Evolutionary conservation across 2,888 invertebrate genomes (phyloP).

Genomic region (Hemaris fuciformis): DNA sequence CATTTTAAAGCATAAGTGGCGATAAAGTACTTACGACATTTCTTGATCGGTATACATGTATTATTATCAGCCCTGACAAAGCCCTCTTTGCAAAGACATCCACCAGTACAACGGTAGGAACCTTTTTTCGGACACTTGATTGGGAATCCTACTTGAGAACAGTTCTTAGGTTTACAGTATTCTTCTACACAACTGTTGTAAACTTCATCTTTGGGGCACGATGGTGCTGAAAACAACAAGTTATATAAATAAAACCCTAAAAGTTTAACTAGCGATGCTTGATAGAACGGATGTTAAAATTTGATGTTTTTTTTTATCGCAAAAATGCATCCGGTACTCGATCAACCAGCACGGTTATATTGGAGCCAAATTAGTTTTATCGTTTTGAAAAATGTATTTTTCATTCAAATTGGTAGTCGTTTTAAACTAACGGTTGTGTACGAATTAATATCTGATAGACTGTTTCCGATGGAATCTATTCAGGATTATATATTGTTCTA

Average conservation of each 20-base stretch:
- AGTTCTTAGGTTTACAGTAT: background rate
- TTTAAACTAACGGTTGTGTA: background rate
- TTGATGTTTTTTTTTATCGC: background rate
- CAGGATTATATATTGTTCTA: background rate
- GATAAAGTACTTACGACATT: constrained; percentile 29
- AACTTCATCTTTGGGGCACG: background rate
- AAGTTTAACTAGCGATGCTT: background rate
- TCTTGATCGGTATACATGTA: constrained; percentile 23
- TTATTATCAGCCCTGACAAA: constrained; percentile 26
- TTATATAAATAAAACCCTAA: background rate
- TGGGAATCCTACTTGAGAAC: background rate
- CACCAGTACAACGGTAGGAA: background rate
- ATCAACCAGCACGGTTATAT: background rate
- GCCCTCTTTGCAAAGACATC: constrained; percentile 27
- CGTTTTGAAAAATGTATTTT: background rate
- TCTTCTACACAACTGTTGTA: background rate
- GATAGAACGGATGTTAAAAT: background rate
- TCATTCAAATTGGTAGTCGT: background rate
- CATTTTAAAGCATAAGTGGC: no score
- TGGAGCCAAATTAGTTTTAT: constrained; percentile 3
- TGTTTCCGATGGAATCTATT: constrained; percentile 12
- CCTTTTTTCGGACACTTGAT: background rate
- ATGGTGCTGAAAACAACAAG: background rate
- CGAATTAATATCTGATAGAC: constrained; percentile 15
- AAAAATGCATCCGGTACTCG: background rate